Base-by-base conservation (phyloP, 64 coral and sea anemone species). In the Catalaphyllia jardinei region DNA sequence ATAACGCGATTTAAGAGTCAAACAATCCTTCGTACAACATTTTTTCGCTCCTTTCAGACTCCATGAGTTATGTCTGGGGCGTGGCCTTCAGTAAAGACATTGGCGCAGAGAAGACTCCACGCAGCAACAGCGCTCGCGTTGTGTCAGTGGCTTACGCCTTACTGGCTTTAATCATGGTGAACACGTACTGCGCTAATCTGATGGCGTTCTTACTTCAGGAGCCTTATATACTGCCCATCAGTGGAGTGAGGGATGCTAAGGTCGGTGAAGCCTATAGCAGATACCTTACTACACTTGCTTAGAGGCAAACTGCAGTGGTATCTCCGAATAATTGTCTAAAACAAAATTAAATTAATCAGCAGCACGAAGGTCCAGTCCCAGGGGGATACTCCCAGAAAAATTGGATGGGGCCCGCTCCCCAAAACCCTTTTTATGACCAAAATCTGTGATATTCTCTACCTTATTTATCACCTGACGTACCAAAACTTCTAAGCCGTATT, bases 31-130 rank as follows among this genome's bases (percentile, higher is more conserved):
- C 33, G 33, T 35, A 35, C 3, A 35, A 35, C 3, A 35, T 35
- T 35, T 35, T 49, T 55, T 30, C 82, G 80, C 61, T 20, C 54
- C 77, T 8, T 78, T 14, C 62, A 94, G 93, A 94, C 63, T 80
- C 93, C 63, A 90, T 94, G 88, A 94, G 88, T 28, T 94, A 94
- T 63, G 82, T 94, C 1, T 90, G 93, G 93, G 93, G 93, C n/a
- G 83, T 94, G 15, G 88, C 93, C 9, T 94, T 94, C 24, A 75
- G 93, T 49, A 94, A 94, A 62, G 93, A 94, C 38, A 90, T 91
- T 29, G 93, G 93, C 15, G 81, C 74, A 24, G 93, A 86, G 67
- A 90, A 90, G 63, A 79, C 82, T 62, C 93, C 93, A 20, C 80
- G 82, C 17, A 90, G 93, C 77, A 89, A 89, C 3, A 89, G 93